Conservation (phyloP, 2,888 invertebrate species). For the Drosophila tanythrix region DNA sequence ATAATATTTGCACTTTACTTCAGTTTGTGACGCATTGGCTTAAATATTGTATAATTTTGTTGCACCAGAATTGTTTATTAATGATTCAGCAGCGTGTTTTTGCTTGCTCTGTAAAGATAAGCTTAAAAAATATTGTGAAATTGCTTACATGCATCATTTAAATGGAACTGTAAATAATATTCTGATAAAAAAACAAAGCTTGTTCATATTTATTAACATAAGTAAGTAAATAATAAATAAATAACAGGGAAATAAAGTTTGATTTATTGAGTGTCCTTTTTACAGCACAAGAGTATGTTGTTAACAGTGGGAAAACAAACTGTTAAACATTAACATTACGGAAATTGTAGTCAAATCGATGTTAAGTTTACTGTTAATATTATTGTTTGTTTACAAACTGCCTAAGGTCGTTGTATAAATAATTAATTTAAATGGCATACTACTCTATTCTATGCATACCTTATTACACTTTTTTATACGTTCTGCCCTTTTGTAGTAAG, state of each 20-base stretch:
- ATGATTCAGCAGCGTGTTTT: conserved; percentile 33
- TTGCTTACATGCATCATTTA: conserved; percentile 1
- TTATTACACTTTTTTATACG: background rate
- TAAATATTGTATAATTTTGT: background rate
- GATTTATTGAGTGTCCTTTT: background rate
- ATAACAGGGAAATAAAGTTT: background rate
- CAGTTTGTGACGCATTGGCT: background rate
- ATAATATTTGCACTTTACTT: background rate
- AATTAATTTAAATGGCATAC: background rate
- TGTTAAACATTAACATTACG: background rate
- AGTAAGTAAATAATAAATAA: background rate
- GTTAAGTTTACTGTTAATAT: background rate
- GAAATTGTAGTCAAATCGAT: background rate
- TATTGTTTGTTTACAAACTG: background rate
- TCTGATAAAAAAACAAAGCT: background rate
- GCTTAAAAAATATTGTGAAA: conserved; percentile 16
- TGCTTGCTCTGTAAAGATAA: conserved; percentile 23
- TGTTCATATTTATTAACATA: background rate
- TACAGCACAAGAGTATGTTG: conserved; percentile 5
- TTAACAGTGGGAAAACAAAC: background rate
- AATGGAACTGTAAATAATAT: background rate
- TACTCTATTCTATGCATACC: background rate
- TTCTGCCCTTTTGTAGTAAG: background rate
- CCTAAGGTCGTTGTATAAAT: background rate
- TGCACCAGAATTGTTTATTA: background rate